phyloP scores from a whole-genome alignment of 2,113 vertebrate species.

The Edolisoma coerulescens region DNA sequence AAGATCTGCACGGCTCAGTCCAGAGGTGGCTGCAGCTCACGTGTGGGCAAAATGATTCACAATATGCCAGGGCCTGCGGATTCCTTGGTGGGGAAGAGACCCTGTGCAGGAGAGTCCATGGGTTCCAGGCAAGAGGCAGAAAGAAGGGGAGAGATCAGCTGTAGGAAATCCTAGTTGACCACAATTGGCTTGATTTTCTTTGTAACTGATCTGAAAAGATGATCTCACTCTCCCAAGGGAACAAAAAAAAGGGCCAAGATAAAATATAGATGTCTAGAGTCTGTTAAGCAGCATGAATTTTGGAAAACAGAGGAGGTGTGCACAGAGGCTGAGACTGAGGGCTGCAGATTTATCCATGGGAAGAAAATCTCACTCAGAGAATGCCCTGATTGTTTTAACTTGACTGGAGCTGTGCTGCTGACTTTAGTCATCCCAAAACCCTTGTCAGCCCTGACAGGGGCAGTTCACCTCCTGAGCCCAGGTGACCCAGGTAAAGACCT shows the following conservation, averaged over 20 bases:
- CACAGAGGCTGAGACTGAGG: fast-evolving
- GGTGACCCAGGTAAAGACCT: not conserved
- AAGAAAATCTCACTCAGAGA: not conserved
- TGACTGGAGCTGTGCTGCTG: not conserved
- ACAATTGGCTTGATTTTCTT: not conserved
- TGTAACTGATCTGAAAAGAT: not conserved
- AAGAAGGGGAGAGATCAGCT: not conserved
- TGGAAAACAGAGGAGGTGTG: not conserved
- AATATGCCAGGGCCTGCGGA: not conserved
- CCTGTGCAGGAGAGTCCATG: not conserved
- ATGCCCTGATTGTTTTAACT: not conserved
- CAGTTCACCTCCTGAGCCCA: not conserved
- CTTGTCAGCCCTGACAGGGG: not conserved
- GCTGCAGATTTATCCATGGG: not conserved
- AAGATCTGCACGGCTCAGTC: not conserved
- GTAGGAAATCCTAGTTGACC: not conserved
- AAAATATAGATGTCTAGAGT: not conserved
- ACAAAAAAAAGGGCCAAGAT: not conserved
- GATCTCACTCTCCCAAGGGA: not conserved
- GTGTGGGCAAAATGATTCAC: not conserved
- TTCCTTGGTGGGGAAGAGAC: fast-evolving
- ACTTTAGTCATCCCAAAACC: not conserved
- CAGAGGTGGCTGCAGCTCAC: not conserved
- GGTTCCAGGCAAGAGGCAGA: not conserved
- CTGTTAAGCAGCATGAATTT: not conserved